These are phyloP conservation scores for Aphelinus certus DNA, from an alignment of 1,140 invertebrate species.

Conservation along the genomic window DNA sequence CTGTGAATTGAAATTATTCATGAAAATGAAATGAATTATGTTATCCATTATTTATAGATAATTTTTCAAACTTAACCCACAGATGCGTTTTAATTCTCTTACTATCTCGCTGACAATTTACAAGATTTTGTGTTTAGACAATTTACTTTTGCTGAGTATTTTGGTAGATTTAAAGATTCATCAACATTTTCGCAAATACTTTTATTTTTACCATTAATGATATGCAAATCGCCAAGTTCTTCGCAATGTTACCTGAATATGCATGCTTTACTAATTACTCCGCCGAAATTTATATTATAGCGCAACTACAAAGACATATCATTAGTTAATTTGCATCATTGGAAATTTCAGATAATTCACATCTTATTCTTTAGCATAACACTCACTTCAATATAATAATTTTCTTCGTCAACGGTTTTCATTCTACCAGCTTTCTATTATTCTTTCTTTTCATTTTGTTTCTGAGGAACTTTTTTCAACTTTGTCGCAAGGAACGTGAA, in stretches of 20 bases:
- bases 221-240: conserved; percentile 31
- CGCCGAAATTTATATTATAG: conserved; percentile 30
- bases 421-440: conserved; percentile 34
- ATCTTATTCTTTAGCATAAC: conserved; percentile 30
- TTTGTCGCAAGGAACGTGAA: conserved; percentile 37
- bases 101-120: too few relatives aligned
- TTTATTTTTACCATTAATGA: conserved; percentile 17
- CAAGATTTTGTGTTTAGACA: background rate
- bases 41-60: conserved; percentile 1
- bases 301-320: conserved; percentile 35
- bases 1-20: background rate
- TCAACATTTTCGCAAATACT: conserved; percentile 23
- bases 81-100: background rate
- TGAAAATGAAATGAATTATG: background rate
- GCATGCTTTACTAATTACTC: conserved; percentile 33
- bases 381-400: conserved; percentile 35
- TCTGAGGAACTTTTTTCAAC: conserved; percentile 39
- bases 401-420: conserved; percentile 28
- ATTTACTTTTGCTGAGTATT: too few relatives aligned
- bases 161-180: background rate
- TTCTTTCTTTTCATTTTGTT: conserved; percentile 22
- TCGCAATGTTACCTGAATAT: conserved; percentile 26
- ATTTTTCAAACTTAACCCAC: conserved; percentile 17
- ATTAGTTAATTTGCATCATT: conserved; percentile 12
- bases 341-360: conserved; percentile 29